Evolutionary conservation across 1,140 invertebrate genomes (phyloP).

Genomic region (Drosophila busckii): DNA sequence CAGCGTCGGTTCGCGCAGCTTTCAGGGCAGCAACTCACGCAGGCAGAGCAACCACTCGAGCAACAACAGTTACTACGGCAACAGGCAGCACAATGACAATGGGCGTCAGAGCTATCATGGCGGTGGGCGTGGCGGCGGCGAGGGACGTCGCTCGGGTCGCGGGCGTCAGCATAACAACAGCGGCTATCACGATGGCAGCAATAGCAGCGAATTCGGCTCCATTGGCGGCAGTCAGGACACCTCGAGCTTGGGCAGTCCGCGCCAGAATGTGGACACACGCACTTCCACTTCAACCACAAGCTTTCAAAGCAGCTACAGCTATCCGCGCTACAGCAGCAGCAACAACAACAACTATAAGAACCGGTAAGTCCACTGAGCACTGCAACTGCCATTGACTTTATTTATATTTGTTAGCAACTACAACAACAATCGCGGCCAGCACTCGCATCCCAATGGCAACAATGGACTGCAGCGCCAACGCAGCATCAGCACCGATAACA

Average conservation of each 20-base stretch:
- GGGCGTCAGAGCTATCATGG: constrained; percentile 11
- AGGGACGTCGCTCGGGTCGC: constrained; percentile 12
- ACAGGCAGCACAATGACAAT: constrained; percentile 25
- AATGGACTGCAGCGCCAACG: not conserved
- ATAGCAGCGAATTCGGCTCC: constrained; percentile 21
- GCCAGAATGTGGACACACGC: constrained; percentile 7
- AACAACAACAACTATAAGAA: constrained; percentile 17
- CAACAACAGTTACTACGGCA: constrained; percentile 17
- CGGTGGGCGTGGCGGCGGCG: constrained; percentile 1
- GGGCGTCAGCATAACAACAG: constrained; percentile 1
- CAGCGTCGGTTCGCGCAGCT: constrained; percentile 36
- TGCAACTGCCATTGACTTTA: not conserved
- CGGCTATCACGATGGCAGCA: constrained; percentile 29
- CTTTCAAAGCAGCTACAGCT: constrained; percentile 44
- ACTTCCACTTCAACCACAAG: constrained; percentile 20
- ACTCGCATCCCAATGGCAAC: constrained; percentile 8
- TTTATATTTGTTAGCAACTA: not conserved
- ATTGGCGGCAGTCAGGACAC: constrained; percentile 13
- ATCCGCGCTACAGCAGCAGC: constrained; percentile 20
- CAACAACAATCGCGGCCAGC: constrained; percentile 22
- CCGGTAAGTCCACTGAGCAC: constrained; percentile 24
- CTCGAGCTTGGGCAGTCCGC: constrained; percentile 28
- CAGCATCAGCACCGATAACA: constrained; percentile 25
- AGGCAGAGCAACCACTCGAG: constrained; percentile 4
- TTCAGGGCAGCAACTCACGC: constrained; percentile 18